Conservation (phyloP, 2,888 invertebrate species). For the Anticlea derivata region DNA sequence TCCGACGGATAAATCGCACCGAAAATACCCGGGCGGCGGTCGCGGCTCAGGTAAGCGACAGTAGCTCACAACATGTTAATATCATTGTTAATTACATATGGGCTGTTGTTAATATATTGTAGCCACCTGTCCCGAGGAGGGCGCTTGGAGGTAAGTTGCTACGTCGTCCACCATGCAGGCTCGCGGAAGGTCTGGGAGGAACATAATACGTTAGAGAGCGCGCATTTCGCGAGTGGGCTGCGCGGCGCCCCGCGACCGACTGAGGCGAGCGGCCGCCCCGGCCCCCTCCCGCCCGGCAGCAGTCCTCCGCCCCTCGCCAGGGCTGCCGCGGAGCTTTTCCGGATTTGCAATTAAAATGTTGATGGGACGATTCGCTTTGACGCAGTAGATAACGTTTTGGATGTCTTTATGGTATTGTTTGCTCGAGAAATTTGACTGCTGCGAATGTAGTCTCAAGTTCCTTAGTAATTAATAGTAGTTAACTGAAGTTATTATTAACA, state of each 20-base stretch:
- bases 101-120: slow-evolving; percentile 81
- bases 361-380: slow-evolving; percentile 26
- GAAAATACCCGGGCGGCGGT: slow-evolving; percentile 82
- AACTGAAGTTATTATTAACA: too few relatives aligned
- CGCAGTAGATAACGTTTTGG: slow-evolving; percentile 20
- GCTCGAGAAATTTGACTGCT: background rate
- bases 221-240: slow-evolving; percentile 76
- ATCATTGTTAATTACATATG: slow-evolving; percentile 84
- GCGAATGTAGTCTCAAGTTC: too few relatives aligned
- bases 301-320: slow-evolving; percentile 43
- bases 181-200: slow-evolving; percentile 96
- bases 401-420: slow-evolving; percentile 29
- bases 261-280: slow-evolving; percentile 53
- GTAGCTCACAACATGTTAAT: slow-evolving; percentile 83
- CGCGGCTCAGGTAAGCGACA: slow-evolving; percentile 78
- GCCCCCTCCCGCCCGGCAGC: slow-evolving; percentile 34
- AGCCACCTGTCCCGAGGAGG: slow-evolving; percentile 97
- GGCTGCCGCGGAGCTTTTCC: slow-evolving; percentile 66
- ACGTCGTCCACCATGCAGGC: slow-evolving; percentile 99
- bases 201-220: slow-evolving; percentile 87
- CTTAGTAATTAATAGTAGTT: too few relatives aligned
- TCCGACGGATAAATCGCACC: slow-evolving; percentile 68
- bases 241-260: slow-evolving; percentile 81
- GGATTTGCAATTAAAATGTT: slow-evolving; percentile 37
- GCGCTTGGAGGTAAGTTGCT: slow-evolving; percentile 96